Evolutionary conservation across 2,113 vertebrate species (phyloP).

Genomic region (Cynocephalus volans): DNA sequence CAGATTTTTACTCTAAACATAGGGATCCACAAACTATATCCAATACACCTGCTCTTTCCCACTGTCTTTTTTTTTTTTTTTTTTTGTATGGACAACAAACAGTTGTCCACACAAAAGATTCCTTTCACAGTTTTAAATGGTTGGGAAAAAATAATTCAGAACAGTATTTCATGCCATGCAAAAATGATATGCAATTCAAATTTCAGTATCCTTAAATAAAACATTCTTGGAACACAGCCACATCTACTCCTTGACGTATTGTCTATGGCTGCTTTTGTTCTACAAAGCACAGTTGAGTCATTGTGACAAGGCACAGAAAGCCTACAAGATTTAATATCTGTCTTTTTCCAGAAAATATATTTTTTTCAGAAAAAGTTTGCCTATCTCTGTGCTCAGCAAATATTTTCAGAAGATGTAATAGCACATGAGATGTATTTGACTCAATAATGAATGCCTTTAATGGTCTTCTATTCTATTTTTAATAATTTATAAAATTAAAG

Average conservation of each 20-base stretch:
- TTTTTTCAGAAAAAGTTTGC: background rate
- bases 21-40: rapidly evolving
- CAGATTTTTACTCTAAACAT: background rate
- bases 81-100: too few species aligned
- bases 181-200: background rate
- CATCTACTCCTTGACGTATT: too few species aligned
- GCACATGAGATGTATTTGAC: background rate
- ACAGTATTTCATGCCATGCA: background rate
- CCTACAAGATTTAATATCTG: background rate
- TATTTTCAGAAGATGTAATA: too few species aligned
- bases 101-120: too few species aligned
- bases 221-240: background rate
- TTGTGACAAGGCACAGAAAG: background rate
- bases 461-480: background rate
- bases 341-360: background rate
- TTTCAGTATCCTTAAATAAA: background rate
- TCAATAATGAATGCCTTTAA: background rate
- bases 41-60: too few species aligned
- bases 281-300: too few species aligned
- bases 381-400: background rate
- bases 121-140: background rate
- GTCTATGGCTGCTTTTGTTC: background rate
- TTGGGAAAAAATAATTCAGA: too few species aligned
- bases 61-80: background rate
- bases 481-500: background rate